Conservation (phyloP, 30 jellyfish, hydroid and myxozoan genomes). For the Aurelia sp. region DNA sequence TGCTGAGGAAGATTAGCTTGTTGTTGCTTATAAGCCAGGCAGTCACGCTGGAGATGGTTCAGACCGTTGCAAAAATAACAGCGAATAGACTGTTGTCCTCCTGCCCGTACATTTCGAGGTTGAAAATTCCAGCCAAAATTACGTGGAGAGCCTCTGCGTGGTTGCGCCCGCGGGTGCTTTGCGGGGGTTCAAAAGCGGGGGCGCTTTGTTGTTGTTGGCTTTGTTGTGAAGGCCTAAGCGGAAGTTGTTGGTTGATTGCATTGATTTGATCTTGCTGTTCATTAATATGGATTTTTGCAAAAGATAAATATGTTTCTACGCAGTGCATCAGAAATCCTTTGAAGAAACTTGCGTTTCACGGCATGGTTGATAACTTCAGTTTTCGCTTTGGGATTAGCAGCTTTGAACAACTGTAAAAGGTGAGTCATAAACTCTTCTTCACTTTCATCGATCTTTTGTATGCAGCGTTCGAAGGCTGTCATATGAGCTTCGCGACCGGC, state of each 20-base stretch:
- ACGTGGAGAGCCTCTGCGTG: background rate
- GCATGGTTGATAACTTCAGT: constrained; percentile 19
- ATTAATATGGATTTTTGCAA: constrained; percentile 31
- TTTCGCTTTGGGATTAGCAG: constrained; percentile 22
- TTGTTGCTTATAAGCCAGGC: constrained; percentile 25
- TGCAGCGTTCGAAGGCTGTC: constrained; percentile 25
- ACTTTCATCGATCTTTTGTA: constrained; percentile 39
- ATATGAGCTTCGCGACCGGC: constrained; percentile 42
- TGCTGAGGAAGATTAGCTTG: constrained; percentile 13
- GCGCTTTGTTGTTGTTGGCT: constrained; percentile 3
- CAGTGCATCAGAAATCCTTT: constrained; percentile 12
- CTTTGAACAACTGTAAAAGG: constrained; percentile 20
- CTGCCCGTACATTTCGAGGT: constrained; percentile 16
- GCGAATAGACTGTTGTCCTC: constrained; percentile 12
- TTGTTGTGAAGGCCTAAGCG: constrained; percentile 9
- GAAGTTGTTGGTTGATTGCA: constrained; percentile 6
- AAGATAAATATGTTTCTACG: constrained; percentile 19
- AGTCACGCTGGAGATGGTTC: constrained; percentile 20
- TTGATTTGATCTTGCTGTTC: constrained; percentile 29
- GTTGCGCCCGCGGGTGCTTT: constrained; percentile 7
- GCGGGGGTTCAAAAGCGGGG: constrained; percentile 5
- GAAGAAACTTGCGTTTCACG: constrained; percentile 31
- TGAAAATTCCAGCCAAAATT: constrained; percentile 1
- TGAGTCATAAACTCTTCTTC: constrained; percentile 47
- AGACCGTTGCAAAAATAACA: constrained; percentile 23